phyloP scores from a whole-genome alignment of 2,797 vertebrate genomes.

The Cyprinodon diabolis region DNA sequence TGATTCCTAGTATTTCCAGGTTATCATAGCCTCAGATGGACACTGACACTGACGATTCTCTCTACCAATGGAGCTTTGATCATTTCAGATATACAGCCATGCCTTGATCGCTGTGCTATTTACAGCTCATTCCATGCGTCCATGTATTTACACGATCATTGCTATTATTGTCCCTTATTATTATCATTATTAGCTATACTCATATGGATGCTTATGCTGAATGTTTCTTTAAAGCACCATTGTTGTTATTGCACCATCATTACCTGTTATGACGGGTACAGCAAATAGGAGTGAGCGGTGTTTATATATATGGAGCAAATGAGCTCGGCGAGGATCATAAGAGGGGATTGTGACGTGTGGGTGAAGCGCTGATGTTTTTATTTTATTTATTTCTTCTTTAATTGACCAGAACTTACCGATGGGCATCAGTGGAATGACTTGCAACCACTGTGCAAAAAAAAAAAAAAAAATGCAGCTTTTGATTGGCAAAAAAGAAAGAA shows the following conservation, averaged over 20 bases:
- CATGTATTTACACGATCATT: constrained; percentile 35
- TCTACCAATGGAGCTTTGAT: constrained; percentile 32
- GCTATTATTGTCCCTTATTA: not conserved
- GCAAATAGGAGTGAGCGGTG: constrained; percentile 28
- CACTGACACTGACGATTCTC: constrained; percentile 13
- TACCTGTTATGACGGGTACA: constrained; percentile 30
- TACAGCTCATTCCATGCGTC: constrained; percentile 26
- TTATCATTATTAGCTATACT: constrained; percentile 36
- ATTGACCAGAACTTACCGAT: not conserved
- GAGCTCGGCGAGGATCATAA: constrained; percentile 26
- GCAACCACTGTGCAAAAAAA: constrained; percentile 11
- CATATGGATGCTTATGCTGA: constrained; percentile 25
- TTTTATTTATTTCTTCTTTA: constrained; percentile 1
- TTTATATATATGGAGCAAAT: constrained; percentile 46
- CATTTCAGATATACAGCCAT: constrained; percentile 44
- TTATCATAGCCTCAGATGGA: constrained; percentile 23
- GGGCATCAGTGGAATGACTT: not conserved
- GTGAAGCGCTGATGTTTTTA: not conserved
- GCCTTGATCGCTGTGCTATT: constrained; percentile 56
- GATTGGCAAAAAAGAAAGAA: constrained; percentile 49
- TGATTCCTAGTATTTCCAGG: constrained; percentile 4
- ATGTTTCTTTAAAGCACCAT: constrained; percentile 32
- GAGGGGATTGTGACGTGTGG: constrained; percentile 20
- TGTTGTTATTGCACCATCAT: constrained; percentile 54
- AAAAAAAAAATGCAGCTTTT: constrained; percentile 44